Conservation (phyloP, 2,113 vertebrate genomes). For the Notothenia coriiceps region DNA sequence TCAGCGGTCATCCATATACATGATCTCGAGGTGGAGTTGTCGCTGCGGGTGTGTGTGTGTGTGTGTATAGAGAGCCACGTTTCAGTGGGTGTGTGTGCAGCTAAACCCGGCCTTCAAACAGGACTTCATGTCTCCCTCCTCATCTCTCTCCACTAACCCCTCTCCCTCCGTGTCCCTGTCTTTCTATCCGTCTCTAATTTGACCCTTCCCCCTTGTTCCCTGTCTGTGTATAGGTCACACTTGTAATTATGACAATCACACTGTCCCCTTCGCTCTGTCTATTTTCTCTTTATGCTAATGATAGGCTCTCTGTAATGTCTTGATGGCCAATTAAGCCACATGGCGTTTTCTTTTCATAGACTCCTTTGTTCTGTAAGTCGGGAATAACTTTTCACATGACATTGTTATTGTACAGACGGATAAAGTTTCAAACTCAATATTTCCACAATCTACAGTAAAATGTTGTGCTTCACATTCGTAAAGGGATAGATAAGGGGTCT, state of each 20-base stretch:
- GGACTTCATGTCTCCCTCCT: slow-evolving; percentile 30
- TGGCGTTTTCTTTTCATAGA: slow-evolving; percentile 32
- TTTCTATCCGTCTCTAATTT: slow-evolving; percentile 56
- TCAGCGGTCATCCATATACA: slow-evolving; percentile 7
- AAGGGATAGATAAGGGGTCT: neutral
- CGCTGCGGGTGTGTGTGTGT: neutral
- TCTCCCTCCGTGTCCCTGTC: slow-evolving; percentile 41
- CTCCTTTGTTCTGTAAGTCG: slow-evolving; percentile 19
- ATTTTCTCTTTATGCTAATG: slow-evolving; percentile 64
- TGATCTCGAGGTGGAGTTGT: slow-evolving; percentile 1
- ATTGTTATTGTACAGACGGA: neutral
- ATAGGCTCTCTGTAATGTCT: slow-evolving; percentile 52
- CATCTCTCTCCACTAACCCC: slow-evolving; percentile 25
- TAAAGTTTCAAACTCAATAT: neutral
- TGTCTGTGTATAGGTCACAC: slow-evolving; percentile 74
- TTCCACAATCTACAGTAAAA: neutral
- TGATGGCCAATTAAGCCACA: slow-evolving; percentile 71
- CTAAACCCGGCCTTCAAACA: slow-evolving; percentile 11
- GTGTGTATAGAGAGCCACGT: neutral
- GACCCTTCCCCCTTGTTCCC: slow-evolving; percentile 63
- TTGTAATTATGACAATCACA: slow-evolving; percentile 74
- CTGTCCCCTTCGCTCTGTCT: slow-evolving; percentile 36
- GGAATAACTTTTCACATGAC: slow-evolving; percentile 1
- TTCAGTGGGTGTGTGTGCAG: neutral
- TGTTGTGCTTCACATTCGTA: neutral